These are phyloP conservation scores for Lampris megalopsis DNA, from an alignment of 2,113 vertebrate species.

Conservation along the genomic window DNA sequence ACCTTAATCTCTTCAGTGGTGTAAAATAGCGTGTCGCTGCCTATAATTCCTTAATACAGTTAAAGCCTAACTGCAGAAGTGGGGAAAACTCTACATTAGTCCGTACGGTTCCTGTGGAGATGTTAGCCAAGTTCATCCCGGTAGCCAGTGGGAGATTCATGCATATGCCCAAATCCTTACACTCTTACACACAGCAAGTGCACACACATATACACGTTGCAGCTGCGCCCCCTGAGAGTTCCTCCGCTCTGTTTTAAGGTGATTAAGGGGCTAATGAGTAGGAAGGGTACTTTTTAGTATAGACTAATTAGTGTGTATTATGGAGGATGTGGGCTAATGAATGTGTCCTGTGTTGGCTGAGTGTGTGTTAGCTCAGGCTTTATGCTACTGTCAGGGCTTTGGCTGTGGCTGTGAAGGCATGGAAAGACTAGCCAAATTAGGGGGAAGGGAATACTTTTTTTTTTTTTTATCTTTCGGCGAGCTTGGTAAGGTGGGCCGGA, in stretches of 20 bases:
- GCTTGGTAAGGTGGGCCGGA: not conserved
- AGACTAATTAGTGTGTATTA: conserved; percentile 72
- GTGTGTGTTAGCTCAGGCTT: conserved; percentile 67
- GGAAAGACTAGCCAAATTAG: not conserved
- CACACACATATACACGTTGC: conserved; percentile 18
- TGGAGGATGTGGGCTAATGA: conserved; percentile 68
- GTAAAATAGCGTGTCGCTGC: conserved; percentile 56
- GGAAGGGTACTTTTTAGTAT: conserved; percentile 67
- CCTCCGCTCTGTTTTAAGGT: conserved; percentile 65
- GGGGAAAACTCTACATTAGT: conserved; percentile 52
- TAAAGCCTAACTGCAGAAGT: conserved; percentile 57
- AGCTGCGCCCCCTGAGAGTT: conserved; percentile 38
- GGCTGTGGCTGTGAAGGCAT: conserved; percentile 36
- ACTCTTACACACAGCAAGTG: conserved; percentile 24
- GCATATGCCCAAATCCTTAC: conserved; percentile 55
- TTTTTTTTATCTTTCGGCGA: conserved; percentile 26
- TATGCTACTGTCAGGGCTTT: conserved; percentile 49
- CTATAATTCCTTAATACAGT: conserved; percentile 71
- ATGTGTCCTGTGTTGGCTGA: conserved; percentile 38
- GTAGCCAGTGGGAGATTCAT: conserved; percentile 45
- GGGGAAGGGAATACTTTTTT: conserved; percentile 7
- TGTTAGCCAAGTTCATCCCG: conserved; percentile 41
- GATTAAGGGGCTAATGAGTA: conserved; percentile 77
- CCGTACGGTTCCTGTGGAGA: conserved; percentile 40
- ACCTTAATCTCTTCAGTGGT: conserved; percentile 66